Conservation (phyloP, 2,797 vertebrate species). For the Hydrophis major region DNA sequence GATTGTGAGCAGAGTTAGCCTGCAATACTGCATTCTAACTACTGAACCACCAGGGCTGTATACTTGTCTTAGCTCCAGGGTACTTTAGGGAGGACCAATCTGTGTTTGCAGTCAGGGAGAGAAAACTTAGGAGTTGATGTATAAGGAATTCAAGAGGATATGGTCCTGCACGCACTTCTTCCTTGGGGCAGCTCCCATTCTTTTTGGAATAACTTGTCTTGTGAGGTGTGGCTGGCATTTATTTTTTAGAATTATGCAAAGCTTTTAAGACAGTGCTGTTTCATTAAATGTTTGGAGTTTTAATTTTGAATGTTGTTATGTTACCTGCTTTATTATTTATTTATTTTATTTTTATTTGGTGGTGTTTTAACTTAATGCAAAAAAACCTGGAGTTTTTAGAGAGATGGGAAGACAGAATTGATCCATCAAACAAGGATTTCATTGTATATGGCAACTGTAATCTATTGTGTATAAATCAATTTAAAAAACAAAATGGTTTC, state of each 20-base stretch:
- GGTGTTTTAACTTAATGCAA: too few species aligned
- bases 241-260: neutral
- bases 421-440: too few species aligned
- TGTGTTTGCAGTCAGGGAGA: neutral
- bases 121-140: neutral
- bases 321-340: too few species aligned
- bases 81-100: neutral
- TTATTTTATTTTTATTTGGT: too few species aligned
- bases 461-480: too few species aligned
- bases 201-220: neutral
- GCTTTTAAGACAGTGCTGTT: neutral
- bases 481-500: too few species aligned
- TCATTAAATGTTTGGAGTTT: too few species aligned
- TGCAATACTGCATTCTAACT: neutral
- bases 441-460: too few species aligned
- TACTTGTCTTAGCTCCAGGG: neutral
- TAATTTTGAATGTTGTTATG: too few species aligned
- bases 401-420: too few species aligned
- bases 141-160: neutral
- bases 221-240: neutral
- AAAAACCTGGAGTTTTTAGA: too few species aligned
- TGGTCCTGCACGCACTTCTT: neutral
- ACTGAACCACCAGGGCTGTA: neutral
- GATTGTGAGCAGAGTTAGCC: neutral
- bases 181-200: neutral